phyloP scores from a whole-genome alignment of 2,113 vertebrate genomes.

The Rhipidura dahli region DNA sequence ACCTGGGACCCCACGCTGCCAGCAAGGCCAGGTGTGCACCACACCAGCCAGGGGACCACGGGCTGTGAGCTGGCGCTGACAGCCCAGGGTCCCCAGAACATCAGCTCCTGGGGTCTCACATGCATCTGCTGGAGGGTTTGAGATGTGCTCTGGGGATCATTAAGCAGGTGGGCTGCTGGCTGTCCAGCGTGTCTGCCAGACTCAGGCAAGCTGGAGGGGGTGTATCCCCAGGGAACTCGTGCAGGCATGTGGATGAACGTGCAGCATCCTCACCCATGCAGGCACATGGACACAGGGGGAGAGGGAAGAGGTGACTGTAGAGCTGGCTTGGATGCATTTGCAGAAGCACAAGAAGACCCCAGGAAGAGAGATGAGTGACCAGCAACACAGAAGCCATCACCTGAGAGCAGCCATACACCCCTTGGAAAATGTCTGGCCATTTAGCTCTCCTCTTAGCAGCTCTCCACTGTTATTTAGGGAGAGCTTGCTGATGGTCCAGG shows the following conservation, averaged over 20 bases:
- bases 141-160: background rate
- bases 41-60: background rate
- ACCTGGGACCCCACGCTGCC: background rate
- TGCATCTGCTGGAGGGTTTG: slow-evolving; percentile 4
- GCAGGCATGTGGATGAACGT: background rate
- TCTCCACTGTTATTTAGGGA: background rate
- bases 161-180: slow-evolving; percentile 23
- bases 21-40: slow-evolving; percentile 26
- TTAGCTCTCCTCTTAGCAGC: background rate
- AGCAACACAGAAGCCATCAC: background rate
- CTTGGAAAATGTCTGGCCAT: background rate
- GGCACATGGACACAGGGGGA: background rate
- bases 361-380: background rate
- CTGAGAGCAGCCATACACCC: background rate
- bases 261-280: background rate
- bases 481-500: background rate
- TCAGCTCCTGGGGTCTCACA: background rate
- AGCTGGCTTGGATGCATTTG: background rate
- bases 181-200: background rate
- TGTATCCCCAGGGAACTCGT: background rate
- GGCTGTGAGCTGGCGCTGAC: background rate
- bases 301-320: background rate
- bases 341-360: background rate
- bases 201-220: background rate
- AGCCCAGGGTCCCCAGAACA: background rate